Conservation (phyloP, 2,888 invertebrate genomes). For the Caenorhabditis plicata region DNA sequence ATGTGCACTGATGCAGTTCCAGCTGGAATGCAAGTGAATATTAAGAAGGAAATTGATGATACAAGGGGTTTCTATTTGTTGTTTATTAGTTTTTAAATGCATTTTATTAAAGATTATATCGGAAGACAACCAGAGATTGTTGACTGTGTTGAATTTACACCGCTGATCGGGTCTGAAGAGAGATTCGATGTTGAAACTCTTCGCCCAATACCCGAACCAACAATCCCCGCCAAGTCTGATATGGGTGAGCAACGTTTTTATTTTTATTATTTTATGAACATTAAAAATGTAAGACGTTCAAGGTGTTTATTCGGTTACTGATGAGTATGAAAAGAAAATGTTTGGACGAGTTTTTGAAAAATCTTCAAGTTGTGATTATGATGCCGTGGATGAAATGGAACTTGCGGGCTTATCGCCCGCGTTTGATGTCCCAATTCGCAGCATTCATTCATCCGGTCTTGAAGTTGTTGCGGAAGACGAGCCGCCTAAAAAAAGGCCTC, state of each 20-base stretch:
- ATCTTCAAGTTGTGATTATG: constrained; percentile 1
- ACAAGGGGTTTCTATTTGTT: constrained; percentile 9
- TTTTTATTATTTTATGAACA: neutral
- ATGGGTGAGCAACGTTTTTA: constrained; percentile 11
- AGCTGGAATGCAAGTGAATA: constrained; percentile 41
- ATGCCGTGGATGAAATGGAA: constrained; percentile 9
- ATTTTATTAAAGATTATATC: constrained; percentile 47
- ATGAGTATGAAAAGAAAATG: constrained; percentile 29
- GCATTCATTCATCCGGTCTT: neutral
- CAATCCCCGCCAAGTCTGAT: constrained; percentile 13
- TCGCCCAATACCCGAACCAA: constrained; percentile 2
- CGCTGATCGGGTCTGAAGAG: constrained; percentile 38
- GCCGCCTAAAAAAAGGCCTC: neutral
- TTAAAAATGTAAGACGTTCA: no score
- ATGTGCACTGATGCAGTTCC: constrained; percentile 35
- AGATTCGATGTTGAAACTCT: constrained; percentile 8
- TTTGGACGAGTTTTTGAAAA: constrained; percentile 18
- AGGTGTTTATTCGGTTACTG: constrained; percentile 32
- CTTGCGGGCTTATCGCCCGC: constrained; percentile 21
- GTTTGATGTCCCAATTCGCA: constrained; percentile 25
- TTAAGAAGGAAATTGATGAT: constrained; percentile 47
- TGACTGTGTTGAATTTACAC: constrained; percentile 58
- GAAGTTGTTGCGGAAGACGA: constrained; percentile 5
- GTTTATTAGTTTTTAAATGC: neutral
- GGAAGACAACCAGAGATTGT: constrained; percentile 59